phyloP scores from a whole-genome alignment of 2,888 invertebrate species.

The Cephus pulcher region DNA sequence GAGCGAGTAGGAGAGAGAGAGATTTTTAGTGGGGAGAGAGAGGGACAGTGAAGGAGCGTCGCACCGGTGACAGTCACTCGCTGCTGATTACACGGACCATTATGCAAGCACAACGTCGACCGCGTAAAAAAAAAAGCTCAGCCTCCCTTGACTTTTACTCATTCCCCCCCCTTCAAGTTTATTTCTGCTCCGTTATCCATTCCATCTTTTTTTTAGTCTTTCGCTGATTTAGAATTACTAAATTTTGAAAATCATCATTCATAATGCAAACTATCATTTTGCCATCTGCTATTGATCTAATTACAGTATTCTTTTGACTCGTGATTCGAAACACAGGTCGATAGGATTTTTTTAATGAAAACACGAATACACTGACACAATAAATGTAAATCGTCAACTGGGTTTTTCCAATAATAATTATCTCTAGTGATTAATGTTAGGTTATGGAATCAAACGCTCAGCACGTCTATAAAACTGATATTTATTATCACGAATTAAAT shows the following conservation, averaged over 20 bases:
- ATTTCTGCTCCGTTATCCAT: neutral
- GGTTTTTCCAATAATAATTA: neutral
- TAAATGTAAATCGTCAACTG: neutral
- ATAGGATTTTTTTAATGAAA: neutral
- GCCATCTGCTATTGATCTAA: neutral
- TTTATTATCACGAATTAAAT: neutral
- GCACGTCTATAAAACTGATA: neutral
- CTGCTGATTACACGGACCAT: conserved; percentile 65
- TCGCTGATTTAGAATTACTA: neutral
- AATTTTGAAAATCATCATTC: neutral
- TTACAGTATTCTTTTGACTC: neutral
- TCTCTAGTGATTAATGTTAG: neutral
- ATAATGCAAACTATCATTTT: neutral
- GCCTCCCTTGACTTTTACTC: neutral
- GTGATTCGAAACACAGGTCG: neutral
- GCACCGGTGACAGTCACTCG: conserved; percentile 58
- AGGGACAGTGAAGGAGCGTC: conserved; percentile 17
- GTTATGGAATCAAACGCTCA: neutral
- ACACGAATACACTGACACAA: neutral
- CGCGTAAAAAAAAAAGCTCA: conserved; percentile 13
- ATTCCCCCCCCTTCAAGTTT: neutral
- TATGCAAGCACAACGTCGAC: conserved; percentile 62
- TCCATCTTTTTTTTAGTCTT: neutral
- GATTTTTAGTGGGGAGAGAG: conserved; percentile 25
- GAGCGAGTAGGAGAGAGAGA: conserved; percentile 14